Evolutionary conservation across 2,888 invertebrate genomes (phyloP), one percentile per base, ranked within the genome.

Genomic region (Phytoseiulus persimilis): DNA sequence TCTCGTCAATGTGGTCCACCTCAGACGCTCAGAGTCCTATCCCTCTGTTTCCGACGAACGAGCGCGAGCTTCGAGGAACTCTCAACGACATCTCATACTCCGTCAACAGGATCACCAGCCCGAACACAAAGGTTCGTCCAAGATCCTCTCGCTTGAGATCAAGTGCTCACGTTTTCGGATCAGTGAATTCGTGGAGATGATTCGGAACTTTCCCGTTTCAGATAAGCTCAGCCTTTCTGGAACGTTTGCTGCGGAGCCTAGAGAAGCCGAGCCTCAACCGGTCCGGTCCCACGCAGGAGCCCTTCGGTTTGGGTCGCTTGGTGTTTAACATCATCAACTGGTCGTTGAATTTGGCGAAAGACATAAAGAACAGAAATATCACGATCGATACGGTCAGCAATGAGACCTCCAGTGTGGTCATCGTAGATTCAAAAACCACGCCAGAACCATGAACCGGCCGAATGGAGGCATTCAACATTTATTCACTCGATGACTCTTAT

Each of bases 21-120:
- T 6, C 28, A 23, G 28, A 65, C 5, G 18, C 65, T 65, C 65
- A 65, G 28, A 18, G 28, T 14, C 65, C 65, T 2, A 23, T 65
- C 14, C 87, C 87, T 0, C 23, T 87, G 14, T 33, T 87, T 11
- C 87, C 87, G 2, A 87, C 87, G 39, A 87, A 87, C 33, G 87
- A 33, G 31, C 32, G 31, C 32, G 87, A 87, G 87, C 87, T 87
- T 39, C 32, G 45, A 31, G 31, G n/a, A 87, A 87, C 87, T 9
- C 31, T 87, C 9, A 45, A 87, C 31, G 87, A 87, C 45, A 87
- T 87, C 45, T 87, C 87, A n/a, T 87, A 87, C 87, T 87, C 87
- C 23, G 33, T 87, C 6, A 87, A 87, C 32, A 87, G 31, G 33
- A 32, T 87, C 6, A 33, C 32, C 87, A 87, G 87, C 23, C 87